These are phyloP conservation scores for Pogonocherus hispidulus DNA, from an alignment of 2,888 invertebrate species.

Conservation along the genomic window DNA sequence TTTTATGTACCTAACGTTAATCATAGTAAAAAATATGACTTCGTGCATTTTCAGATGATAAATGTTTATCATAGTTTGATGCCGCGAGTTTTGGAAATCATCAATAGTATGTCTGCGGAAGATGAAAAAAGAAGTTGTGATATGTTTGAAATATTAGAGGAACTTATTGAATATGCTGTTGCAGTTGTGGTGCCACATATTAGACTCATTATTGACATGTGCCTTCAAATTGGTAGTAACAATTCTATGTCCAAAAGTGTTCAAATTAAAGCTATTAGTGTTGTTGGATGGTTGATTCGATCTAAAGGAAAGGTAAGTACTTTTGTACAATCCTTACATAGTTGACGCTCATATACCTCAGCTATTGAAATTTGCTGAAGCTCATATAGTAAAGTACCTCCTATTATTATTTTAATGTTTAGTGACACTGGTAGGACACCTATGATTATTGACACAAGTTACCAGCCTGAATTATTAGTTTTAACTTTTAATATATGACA, in stretches of 20 bases:
- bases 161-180: conserved; percentile 76
- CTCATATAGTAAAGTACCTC: too few relatives aligned
- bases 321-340: too few relatives aligned
- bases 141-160: conserved; percentile 76
- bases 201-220: conserved; percentile 76
- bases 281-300: conserved; percentile 76
- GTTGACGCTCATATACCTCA: too few relatives aligned
- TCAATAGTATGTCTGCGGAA: conserved; percentile 73
- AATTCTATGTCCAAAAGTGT: conserved; percentile 73
- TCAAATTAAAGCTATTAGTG: conserved; percentile 78
- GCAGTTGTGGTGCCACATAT: conserved; percentile 76
- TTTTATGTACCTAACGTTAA: too few relatives aligned
- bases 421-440: too few relatives aligned
- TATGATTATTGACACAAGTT: too few relatives aligned
- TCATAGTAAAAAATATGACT: too few relatives aligned
- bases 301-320: conserved; percentile 77
- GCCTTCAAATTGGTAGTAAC: conserved; percentile 75
- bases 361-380: too few relatives aligned
- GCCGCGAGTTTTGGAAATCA: conserved; percentile 75
- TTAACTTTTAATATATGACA: too few relatives aligned
- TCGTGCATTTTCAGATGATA: conserved; percentile 71
- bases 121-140: conserved; percentile 75
- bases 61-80: conserved; percentile 74
- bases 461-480: too few relatives aligned
- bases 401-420: too few relatives aligned